Conservation (phyloP, 2,888 invertebrate species). For the Strigamia crassipes region DNA sequence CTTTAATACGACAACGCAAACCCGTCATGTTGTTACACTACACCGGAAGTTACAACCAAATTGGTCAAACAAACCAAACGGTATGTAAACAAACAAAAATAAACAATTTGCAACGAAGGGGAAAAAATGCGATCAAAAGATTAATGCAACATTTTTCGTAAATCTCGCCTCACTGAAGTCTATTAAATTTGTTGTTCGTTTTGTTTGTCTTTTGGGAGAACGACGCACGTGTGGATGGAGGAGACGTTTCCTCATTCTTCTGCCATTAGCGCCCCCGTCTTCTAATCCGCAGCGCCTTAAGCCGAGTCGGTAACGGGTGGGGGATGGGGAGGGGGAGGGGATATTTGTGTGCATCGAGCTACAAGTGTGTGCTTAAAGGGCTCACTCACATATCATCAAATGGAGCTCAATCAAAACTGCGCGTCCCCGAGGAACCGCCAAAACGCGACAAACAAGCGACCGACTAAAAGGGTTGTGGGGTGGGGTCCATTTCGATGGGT, state of each 20-base stretch:
- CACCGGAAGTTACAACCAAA: not conserved
- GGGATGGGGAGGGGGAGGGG: not conserved
- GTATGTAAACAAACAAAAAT: not conserved
- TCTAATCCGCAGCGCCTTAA: not conserved
- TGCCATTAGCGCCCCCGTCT: not conserved
- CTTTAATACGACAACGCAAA: not conserved
- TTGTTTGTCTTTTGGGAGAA: not conserved
- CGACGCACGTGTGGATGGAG: not conserved
- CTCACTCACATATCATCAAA: not conserved
- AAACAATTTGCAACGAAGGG: not conserved
- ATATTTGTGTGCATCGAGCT: not conserved
- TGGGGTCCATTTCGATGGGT: not conserved
- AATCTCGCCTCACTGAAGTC: not conserved
- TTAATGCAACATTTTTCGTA: no score
- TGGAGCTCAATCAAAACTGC: not conserved
- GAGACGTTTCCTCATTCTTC: not conserved
- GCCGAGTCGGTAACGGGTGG: not conserved
- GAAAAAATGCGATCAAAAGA: not conserved
- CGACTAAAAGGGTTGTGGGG: not conserved
- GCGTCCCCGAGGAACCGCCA: not conserved
- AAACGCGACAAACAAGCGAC: not conserved
- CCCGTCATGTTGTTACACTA: not conserved
- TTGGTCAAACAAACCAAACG: not conserved
- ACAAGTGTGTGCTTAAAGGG: not conserved
- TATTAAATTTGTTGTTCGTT: not conserved